A percentile compares a stretch with the other conserved stretches of the same genome.
These are phyloP conservation scores for Salarias fasciatus DNA, from an alignment of 2,797 vertebrate genomes.

Conservation along the genomic window DNA sequence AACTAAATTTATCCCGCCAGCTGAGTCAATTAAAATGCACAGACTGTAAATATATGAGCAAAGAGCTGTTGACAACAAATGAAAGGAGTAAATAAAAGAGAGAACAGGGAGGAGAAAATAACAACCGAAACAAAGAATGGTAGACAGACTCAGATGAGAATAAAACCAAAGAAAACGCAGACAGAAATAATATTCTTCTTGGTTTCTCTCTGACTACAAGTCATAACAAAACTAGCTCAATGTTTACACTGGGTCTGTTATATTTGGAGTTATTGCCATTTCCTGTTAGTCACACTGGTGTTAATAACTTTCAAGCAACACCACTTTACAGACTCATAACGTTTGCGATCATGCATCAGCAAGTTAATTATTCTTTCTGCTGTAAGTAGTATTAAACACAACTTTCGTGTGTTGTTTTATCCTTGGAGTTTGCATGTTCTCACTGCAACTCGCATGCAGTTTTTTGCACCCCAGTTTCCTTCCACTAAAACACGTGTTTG, in stretches of 20 bases:
- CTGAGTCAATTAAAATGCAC: background rate
- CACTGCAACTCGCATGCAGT: no score
- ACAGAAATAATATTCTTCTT: conserved; percentile 4
- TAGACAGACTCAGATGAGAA: no score
- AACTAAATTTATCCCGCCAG: background rate
- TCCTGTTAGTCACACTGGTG: background rate
- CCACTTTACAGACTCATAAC: conserved; percentile 3
- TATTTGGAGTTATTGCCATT: conserved; percentile 8
- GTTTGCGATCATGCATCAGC: background rate
- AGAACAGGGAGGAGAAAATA: no score
- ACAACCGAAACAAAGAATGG: no score
- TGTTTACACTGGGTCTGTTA: conserved; percentile 3
- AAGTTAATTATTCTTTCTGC: no score
- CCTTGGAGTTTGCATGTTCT: no score
- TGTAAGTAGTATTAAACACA: no score
- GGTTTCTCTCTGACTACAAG: conserved; percentile 5
- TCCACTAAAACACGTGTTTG: no score
- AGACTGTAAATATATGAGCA: background rate
- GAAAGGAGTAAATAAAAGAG: background rate
- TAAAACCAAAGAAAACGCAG: no score
- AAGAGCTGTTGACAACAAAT: background rate
- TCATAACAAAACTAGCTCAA: background rate
- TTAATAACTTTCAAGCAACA: conserved; percentile 10
- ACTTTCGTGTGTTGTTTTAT: no score
- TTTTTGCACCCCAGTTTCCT: no score